Conservation (phyloP, 2,797 vertebrate species). For the Philypnodon macrostomus region DNA sequence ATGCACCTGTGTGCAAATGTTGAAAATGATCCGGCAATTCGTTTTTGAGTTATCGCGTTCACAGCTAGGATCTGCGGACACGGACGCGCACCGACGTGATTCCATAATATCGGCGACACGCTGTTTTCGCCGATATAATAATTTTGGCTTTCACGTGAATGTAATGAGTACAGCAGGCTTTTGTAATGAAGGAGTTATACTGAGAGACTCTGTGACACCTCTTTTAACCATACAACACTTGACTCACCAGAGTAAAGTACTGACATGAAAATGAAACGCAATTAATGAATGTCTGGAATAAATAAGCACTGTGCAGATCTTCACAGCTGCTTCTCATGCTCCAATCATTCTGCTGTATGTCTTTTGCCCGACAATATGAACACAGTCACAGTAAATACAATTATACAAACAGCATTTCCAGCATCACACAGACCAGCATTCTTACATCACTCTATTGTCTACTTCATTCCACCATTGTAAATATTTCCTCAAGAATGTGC, state of each 20-base stretch:
- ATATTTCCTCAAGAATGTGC: conserved; percentile 58
- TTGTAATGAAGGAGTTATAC: conserved; percentile 17
- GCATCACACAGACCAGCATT: conserved; percentile 10
- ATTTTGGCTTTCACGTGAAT: conserved; percentile 23
- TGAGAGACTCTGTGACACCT: conserved; percentile 9
- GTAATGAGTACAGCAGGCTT: conserved; percentile 10
- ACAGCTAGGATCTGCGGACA: too few relatives aligned
- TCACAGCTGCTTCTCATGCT: conserved; percentile 25
- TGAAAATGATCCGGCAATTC: too few relatives aligned
- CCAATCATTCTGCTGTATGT: conserved; percentile 3
- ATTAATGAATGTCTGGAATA: conserved; percentile 39
- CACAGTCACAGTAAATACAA: background rate
- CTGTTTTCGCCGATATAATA: too few relatives aligned
- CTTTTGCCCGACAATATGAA: conserved; percentile 3
- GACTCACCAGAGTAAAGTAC: conserved; percentile 18
- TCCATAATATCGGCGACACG: too few relatives aligned
- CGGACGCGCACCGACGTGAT: too few relatives aligned
- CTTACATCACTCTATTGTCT: conserved; percentile 26
- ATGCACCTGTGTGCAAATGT: too few relatives aligned
- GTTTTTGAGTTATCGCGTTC: too few relatives aligned
- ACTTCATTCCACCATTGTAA: conserved; percentile 52
- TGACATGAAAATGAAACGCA: conserved; percentile 41
- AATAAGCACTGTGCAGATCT: conserved; percentile 29
- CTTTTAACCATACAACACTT: background rate
- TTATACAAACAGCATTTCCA: conserved; percentile 2